Evolutionary conservation across 2,113 vertebrate species (phyloP).

Genomic region (Pipra filicauda): DNA sequence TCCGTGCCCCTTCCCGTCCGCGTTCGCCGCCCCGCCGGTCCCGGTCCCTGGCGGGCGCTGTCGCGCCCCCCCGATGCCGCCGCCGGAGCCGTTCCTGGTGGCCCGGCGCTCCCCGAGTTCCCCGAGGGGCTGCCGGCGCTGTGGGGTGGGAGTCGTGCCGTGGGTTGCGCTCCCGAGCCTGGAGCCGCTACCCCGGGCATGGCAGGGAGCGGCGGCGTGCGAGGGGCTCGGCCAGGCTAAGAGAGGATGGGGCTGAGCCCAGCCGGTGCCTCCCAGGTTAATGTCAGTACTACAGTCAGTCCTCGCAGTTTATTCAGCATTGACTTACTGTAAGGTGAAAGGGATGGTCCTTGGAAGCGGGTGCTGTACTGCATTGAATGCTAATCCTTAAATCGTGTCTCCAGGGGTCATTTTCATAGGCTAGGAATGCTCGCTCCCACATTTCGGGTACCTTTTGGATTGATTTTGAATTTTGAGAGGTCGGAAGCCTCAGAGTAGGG

Average conservation of each 20-base stretch:
- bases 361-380: neutral
- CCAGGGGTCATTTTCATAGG: neutral
- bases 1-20: neutral
- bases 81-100: neutral
- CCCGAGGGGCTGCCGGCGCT: neutral
- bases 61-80: no score
- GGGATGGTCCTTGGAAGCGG: neutral
- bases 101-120: neutral
- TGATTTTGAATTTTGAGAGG: neutral
- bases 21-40: neutral
- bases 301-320: neutral
- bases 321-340: neutral
- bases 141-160: neutral
- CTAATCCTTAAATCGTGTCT: neutral
- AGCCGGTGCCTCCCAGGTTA: neutral
- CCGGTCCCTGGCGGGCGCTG: neutral
- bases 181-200: neutral
- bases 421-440: neutral
- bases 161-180: neutral
- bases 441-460: neutral
- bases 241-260: neutral
- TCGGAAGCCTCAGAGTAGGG: neutral
- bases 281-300: neutral
- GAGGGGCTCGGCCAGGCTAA: neutral
- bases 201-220: neutral